phyloP scores from a whole-genome alignment of 1,140 invertebrate genomes.

The Papilio xuthus region DNA sequence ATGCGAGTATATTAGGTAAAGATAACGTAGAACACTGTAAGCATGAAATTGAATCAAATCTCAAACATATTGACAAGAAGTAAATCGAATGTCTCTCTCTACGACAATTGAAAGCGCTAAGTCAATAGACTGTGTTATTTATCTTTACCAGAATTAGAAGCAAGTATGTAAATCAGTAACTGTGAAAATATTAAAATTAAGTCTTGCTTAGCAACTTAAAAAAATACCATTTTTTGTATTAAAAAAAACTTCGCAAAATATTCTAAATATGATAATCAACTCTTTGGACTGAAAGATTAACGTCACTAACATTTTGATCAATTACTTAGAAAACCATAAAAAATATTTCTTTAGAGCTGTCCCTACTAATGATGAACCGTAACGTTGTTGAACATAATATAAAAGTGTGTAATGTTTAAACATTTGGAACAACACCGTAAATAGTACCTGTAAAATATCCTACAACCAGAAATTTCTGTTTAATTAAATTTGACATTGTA shows the following conservation, averaged over 20 bases:
- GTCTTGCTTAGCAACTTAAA: too few species aligned
- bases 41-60: background rate
- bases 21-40: background rate
- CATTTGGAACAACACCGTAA: background rate
- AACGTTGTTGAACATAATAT: background rate
- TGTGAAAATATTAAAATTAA: too few species aligned
- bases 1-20: background rate
- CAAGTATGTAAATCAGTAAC: background rate
- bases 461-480: conserved; percentile 1
- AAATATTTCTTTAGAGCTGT: background rate
- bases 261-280: too few species aligned
- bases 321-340: too few species aligned
- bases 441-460: background rate
- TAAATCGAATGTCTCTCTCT: background rate
- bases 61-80: background rate
- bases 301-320: too few species aligned
- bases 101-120: background rate
- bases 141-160: too few species aligned
- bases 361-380: background rate
- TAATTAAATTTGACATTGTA: conserved; percentile 26
- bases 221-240: too few species aligned
- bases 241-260: too few species aligned
- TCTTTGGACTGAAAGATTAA: too few species aligned
- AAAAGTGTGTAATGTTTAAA: background rate
- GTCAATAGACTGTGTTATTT: background rate